Conservation (phyloP, 2,888 invertebrate species). For the Pammene aurita region DNA sequence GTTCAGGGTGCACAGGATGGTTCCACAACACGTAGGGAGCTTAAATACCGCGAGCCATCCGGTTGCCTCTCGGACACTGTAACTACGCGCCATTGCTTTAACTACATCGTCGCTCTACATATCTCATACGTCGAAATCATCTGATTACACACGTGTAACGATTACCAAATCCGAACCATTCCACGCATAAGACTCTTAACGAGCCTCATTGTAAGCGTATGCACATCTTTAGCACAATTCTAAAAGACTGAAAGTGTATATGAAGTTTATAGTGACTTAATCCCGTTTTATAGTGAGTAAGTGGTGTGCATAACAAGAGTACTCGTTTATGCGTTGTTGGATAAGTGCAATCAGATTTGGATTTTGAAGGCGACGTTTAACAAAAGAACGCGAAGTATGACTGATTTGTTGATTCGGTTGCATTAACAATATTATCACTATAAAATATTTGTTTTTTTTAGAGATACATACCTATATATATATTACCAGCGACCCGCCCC, state of each 20-base stretch:
- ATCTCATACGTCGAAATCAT: conserved; percentile 46
- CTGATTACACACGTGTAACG: conserved; percentile 57
- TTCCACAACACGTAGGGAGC: no score
- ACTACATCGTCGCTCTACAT: conserved; percentile 45
- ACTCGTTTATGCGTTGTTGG: conserved; percentile 14
- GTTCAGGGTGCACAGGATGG: no score
- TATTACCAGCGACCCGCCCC: no score
- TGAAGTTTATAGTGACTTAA: neutral
- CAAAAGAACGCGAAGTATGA: no score
- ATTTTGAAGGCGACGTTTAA: neutral
- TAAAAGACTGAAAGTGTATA: neutral
- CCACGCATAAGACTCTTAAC: conserved; percentile 58
- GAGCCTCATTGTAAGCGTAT: conserved; percentile 58
- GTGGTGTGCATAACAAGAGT: conserved; percentile 25
- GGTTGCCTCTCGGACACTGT: no score
- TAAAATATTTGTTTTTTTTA: no score
- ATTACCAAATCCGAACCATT: conserved; percentile 61
- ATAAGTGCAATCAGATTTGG: conserved; percentile 15
- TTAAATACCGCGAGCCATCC: no score
- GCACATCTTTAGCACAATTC: conserved; percentile 11
- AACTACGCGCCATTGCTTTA: no score
- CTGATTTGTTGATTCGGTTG: no score
- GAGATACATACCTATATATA: no score
- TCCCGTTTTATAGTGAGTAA: neutral
- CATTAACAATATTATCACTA: no score